Percentiles rank a stretch among this genome's conserved stretches.
Evolutionary conservation across 2,888 invertebrate species (phyloP).

Genomic region (Actias luna): DNA sequence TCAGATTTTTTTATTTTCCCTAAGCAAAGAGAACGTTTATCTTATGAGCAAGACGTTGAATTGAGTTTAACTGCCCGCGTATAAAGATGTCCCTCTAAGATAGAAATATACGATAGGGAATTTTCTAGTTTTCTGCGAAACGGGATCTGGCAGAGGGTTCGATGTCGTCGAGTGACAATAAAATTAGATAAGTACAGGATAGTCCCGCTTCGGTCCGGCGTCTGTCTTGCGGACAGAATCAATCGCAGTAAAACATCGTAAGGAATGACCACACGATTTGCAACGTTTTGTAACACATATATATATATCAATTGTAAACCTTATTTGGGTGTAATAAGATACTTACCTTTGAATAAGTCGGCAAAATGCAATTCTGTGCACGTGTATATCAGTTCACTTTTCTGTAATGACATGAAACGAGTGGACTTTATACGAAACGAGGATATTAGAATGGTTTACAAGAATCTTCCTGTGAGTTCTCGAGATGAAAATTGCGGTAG

Average conservation of each 20-base stretch:
- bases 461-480: constrained; percentile 51
- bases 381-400: constrained; percentile 66
- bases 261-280: constrained; percentile 38
- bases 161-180: constrained; percentile 74
- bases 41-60: constrained; percentile 60
- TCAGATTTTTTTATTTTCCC: constrained; percentile 42
- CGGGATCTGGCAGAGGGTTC: constrained; percentile 61
- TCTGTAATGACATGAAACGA: constrained; percentile 71
- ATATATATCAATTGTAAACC: constrained; percentile 39
- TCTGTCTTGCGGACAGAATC: constrained; percentile 74
- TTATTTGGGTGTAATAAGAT: constrained; percentile 32
- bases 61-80: constrained; percentile 72
- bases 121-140: constrained; percentile 63
- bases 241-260: constrained; percentile 78
- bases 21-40: constrained; percentile 55
- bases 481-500: constrained; percentile 43
- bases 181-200: constrained; percentile 80
- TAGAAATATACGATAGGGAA: constrained; percentile 66
- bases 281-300: constrained; percentile 24
- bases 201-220: constrained; percentile 59
- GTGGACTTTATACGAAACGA: constrained; percentile 69
- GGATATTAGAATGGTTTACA: constrained; percentile 65
- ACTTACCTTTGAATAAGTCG: constrained; percentile 17
- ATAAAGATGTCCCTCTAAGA: constrained; percentile 74
- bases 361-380: constrained; percentile 36